phyloP scores from a whole-genome alignment of 1,140 invertebrate species.

The Sinonovacula constricta region DNA sequence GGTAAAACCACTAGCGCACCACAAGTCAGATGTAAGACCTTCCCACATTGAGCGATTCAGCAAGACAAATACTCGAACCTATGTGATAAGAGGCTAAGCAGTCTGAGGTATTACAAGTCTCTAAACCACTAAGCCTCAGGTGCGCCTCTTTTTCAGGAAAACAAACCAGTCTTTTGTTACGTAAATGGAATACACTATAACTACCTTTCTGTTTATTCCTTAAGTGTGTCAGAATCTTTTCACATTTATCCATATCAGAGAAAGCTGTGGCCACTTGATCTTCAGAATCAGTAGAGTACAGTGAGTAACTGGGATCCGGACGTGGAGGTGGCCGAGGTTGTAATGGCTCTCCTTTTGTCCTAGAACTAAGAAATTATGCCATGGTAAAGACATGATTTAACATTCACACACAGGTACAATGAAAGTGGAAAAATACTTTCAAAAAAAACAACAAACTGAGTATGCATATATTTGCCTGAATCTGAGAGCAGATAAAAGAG shows the following conservation, averaged over 20 bases:
- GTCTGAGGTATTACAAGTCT: no score
- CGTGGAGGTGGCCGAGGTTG: constrained; percentile 27
- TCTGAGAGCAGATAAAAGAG: background rate
- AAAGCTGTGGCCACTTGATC: constrained; percentile 35
- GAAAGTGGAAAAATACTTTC: background rate
- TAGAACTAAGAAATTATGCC: background rate
- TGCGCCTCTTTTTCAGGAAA: no score
- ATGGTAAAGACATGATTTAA: background rate
- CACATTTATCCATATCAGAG: constrained; percentile 41
- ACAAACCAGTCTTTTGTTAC: background rate
- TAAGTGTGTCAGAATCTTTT: constrained; percentile 42
- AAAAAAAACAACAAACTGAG: background rate
- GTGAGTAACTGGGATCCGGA: constrained; percentile 34
- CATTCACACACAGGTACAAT: background rate
- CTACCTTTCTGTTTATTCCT: constrained; percentile 46
- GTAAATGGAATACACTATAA: background rate
- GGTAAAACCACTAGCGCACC: no score
- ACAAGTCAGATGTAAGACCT: no score
- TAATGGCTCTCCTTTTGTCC: background rate
- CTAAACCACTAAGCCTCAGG: no score
- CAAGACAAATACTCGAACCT: no score
- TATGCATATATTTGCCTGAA: background rate
- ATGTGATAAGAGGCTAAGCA: no score
- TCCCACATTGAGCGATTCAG: no score
- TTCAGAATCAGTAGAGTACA: constrained; percentile 41